Conservation (phyloP, 1,140 invertebrate genomes). For the Drosophila pandora region DNA sequence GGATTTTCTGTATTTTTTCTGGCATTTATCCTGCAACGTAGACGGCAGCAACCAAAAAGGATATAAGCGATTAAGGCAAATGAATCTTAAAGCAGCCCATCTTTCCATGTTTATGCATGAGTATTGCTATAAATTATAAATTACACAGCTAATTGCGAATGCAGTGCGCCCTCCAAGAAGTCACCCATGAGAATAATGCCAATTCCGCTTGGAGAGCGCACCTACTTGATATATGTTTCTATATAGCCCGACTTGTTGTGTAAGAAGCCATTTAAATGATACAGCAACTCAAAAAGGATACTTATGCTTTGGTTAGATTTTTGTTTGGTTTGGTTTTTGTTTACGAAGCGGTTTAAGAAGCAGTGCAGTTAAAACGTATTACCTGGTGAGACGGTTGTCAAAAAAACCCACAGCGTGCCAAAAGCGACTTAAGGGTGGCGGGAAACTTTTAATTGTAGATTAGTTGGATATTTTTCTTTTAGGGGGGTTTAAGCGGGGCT, state of each 20-base stretch:
- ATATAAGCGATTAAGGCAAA: slow-evolving; percentile 65
- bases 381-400: slow-evolving; percentile 84
- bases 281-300: slow-evolving; percentile 40
- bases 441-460: slow-evolving; percentile 51
- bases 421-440: slow-evolving; percentile 84
- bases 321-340: slow-evolving; percentile 32
- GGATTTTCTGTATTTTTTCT: slow-evolving; percentile 32
- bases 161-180: slow-evolving; percentile 46
- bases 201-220: slow-evolving; percentile 25
- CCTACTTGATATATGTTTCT: slow-evolving; percentile 17
- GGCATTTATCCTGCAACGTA: slow-evolving; percentile 38
- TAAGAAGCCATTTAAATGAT: slow-evolving; percentile 45
- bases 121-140: slow-evolving; percentile 57
- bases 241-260: slow-evolving; percentile 19
- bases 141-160: slow-evolving; percentile 43
- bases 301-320: slow-evolving; percentile 39
- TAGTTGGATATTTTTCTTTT: slow-evolving; percentile 37
- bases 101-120: slow-evolving; percentile 53
- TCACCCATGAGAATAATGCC: slow-evolving; percentile 1
- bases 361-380: slow-evolving; percentile 81
- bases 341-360: slow-evolving; percentile 78
- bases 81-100: slow-evolving; percentile 72
- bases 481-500: slow-evolving; percentile 53
- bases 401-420: slow-evolving; percentile 85
- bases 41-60: slow-evolving; percentile 52